Conservation (phyloP, 2,113 vertebrate species). For the Pseudonaja textilis region DNA sequence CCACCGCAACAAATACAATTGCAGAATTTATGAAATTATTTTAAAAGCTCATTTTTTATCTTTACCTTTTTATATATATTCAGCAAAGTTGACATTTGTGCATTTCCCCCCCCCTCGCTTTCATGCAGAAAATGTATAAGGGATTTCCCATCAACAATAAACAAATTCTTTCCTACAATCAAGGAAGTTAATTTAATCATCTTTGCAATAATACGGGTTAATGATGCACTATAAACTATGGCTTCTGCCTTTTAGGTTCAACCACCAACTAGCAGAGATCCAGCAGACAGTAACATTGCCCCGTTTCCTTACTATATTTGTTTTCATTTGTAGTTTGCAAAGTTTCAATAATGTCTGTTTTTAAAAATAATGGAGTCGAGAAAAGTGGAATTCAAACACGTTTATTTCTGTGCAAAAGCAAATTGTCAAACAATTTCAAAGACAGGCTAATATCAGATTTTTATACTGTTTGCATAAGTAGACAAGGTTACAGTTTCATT, state of each 20-base stretch:
- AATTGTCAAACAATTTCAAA: background rate
- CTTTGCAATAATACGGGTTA: background rate
- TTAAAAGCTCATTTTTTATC: background rate
- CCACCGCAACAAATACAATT: background rate
- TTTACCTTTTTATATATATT: background rate
- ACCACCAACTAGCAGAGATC: background rate
- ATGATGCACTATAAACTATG: background rate
- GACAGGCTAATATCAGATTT: background rate
- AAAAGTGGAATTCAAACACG: background rate
- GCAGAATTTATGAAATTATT: background rate
- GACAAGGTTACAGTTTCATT: background rate
- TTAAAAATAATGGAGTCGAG: background rate
- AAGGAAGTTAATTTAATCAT: background rate
- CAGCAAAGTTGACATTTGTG: background rate
- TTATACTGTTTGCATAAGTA: background rate
- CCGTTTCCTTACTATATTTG: background rate
- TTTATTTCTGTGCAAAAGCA: background rate
- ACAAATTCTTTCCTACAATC: background rate
- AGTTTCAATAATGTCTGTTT: background rate
- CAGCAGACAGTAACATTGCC: background rate
- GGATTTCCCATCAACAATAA: background rate
- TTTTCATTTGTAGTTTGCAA: background rate
- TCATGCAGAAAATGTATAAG: background rate
- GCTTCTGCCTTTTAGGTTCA: background rate
- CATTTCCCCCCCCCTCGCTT: background rate